Evolutionary conservation across 2,888 invertebrate species (phyloP).

Genomic region (Lathronympha strigana): DNA sequence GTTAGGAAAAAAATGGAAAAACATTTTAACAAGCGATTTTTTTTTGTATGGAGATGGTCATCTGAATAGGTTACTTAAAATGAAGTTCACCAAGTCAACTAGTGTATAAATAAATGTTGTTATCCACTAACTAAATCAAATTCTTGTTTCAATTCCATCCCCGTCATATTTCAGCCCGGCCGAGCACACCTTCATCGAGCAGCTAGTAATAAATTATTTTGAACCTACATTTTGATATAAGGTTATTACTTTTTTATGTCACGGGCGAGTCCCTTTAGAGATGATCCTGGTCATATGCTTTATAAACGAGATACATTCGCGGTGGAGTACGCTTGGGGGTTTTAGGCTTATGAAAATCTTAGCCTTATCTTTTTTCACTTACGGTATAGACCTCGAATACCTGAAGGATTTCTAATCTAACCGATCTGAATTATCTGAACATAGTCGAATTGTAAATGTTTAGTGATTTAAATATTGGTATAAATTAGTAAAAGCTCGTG

Average conservation of each 20-base stretch:
- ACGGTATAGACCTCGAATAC: background rate
- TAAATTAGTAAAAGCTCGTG: no score
- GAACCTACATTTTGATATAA: constrained; percentile 36
- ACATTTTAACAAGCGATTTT: no score
- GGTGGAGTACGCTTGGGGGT: background rate
- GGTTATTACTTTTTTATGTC: constrained; percentile 43
- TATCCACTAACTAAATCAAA: constrained; percentile 1
- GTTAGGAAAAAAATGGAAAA: no score
- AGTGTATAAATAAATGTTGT: background rate
- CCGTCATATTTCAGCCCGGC: constrained; percentile 22
- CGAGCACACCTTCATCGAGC: constrained; percentile 29
- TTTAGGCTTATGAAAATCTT: background rate
- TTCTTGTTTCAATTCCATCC: constrained; percentile 18
- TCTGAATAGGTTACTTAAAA: background rate
- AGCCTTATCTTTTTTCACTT: no score
- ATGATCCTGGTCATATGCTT: constrained; percentile 11
- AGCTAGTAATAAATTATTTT: constrained; percentile 34
- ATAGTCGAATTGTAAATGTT: no score
- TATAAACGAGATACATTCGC: constrained; percentile 19
- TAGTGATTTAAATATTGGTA: no score
- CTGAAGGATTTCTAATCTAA: no score
- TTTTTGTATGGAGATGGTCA: no score
- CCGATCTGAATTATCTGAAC: no score
- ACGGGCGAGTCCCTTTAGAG: constrained; percentile 30
- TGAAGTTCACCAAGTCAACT: background rate